Evolutionary conservation across 2,113 vertebrate genomes (phyloP), one percentile per base, ranked within the genome.

Genomic region (Daubentonia madagascariensis): DNA sequence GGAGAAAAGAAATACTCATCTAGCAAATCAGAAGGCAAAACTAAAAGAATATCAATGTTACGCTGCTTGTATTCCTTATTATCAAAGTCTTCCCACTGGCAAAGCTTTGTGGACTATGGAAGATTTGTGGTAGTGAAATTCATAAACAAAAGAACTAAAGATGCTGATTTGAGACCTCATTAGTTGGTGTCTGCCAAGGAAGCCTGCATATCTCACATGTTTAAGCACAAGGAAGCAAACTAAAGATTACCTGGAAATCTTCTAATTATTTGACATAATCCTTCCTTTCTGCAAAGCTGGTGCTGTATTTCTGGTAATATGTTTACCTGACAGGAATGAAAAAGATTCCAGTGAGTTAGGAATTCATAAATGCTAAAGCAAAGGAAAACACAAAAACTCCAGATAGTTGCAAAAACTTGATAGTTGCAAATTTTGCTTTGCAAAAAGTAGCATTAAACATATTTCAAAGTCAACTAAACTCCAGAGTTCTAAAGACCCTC

Each of bases 231-330:
- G 18, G 93, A 81, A 96, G 78, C 20, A 97, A 98, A 96, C 23
- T 23, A 92, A 86, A 97, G 40, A 61, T 99, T 98, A 99, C 99
- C 99, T 99, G 99, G 98, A 97, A 99, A 99, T 76, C 94, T 98
- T 94, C 94, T 98, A 81, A 89, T 97, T 75, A 98, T 98, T 91
- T 98, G 98, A 97, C 99, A 99, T 89, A 99, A 98, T 93, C 98
- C 99, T 40, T 99, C 99, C 96, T 98, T 99, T 85, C 98, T 99
- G 96, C 99, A 99, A 98, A 99, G 99, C 1, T 99, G 99, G 90
- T 98, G 98, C 68, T 98, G 98, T 96, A 99, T 98, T 97, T 97
- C 97, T 57, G 99, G 99, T 63, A 99, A 95, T 70, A 99, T 91
- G 96, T 99, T 99, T 96, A 99, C 99, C 99, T 99, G 98, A 63